Percentiles rank a stretch among this genome's conserved stretches.
Evolutionary conservation across 2,113 vertebrate species (phyloP).

Genomic region (Geothlypis trichas): DNA sequence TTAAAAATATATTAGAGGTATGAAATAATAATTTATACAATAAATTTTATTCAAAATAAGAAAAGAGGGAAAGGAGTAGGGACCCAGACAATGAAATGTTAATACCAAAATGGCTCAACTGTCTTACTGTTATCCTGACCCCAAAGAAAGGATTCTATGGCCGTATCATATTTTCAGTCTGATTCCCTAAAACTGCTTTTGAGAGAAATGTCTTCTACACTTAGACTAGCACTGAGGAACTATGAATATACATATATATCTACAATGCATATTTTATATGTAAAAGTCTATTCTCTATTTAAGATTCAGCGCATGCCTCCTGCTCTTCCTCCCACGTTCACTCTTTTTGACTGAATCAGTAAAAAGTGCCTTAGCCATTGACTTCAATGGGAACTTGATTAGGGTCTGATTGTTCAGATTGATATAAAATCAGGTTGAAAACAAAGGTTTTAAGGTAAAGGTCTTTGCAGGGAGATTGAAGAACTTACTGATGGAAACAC

Average conservation of each 20-base stretch:
- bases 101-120: not conserved
- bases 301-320: not conserved
- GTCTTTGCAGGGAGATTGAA: not conserved
- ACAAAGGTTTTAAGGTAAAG: not conserved
- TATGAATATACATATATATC: not conserved
- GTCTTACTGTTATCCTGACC: not conserved
- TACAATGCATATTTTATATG: not conserved
- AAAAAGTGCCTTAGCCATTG: not conserved
- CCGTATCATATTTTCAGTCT: not conserved
- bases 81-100: not conserved
- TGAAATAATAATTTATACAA: not conserved
- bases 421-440: not conserved
- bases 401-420: not conserved
- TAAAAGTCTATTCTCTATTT: not conserved
- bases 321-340: not conserved
- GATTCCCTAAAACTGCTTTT: not conserved
- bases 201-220: not conserved
- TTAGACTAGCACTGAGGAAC: not conserved
- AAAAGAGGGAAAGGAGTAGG: not conserved
- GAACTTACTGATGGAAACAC: not conserved
- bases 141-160: not conserved
- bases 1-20: not conserved
- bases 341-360: not conserved
- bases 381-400: constrained; percentile 6
- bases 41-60: not conserved